A percentile compares a stretch with the other conserved stretches of the same genome.
phyloP scores from a whole-genome alignment of 2,888 invertebrate genomes.

The Dendrolimus pini region DNA sequence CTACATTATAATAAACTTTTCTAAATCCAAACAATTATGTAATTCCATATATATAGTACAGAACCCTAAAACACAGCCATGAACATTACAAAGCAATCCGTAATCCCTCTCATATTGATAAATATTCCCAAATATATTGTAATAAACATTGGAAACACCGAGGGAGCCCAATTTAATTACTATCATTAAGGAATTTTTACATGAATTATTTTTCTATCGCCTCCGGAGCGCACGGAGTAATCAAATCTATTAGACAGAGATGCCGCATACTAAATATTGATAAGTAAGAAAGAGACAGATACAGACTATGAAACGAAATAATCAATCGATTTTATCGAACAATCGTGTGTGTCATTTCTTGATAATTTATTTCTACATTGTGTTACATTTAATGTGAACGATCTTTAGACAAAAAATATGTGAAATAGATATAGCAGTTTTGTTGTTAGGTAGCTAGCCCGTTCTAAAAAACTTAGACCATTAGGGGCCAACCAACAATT shows the following conservation, averaged over 20 bases:
- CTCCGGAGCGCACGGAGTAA: conserved; percentile 43
- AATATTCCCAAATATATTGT: conserved; percentile 46
- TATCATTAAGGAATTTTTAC: conserved; percentile 62
- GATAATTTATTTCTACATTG: conserved; percentile 32
- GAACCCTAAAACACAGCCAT: conserved; percentile 27
- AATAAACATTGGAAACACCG: conserved; percentile 46
- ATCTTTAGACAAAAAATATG: too few species aligned
- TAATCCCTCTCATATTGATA: conserved; percentile 44
- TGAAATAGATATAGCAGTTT: too few species aligned
- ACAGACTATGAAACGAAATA: conserved; percentile 30
- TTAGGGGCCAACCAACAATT: too few species aligned
- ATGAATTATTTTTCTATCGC: conserved; percentile 65
- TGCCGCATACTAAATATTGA: conserved; percentile 11
- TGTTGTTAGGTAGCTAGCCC: too few species aligned
- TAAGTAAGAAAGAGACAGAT: conserved; percentile 24
- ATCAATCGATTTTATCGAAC: conserved; percentile 53
- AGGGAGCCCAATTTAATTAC: conserved; percentile 56
- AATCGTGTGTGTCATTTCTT: conserved; percentile 46
- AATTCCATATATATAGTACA: not conserved
- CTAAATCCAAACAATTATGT: too few species aligned
- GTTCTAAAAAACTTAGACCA: too few species aligned
- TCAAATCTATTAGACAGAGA: conserved; percentile 36
- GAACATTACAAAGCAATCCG: conserved; percentile 23
- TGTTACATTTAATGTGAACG: not conserved
- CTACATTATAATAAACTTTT: too few species aligned